Conservation (phyloP, 2,888 invertebrate species). For the Amphipoea oculea region DNA sequence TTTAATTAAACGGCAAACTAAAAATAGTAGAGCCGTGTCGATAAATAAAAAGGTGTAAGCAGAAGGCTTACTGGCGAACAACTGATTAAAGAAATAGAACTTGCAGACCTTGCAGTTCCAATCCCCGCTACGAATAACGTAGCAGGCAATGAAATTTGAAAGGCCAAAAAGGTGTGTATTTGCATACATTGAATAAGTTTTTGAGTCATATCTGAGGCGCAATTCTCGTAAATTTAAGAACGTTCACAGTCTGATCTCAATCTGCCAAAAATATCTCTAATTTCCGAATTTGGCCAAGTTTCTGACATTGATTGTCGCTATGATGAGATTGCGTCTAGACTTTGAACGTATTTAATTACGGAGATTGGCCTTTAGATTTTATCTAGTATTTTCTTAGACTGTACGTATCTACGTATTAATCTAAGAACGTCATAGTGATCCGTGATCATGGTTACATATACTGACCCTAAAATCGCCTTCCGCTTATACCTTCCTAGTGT, state of each 20-base stretch:
- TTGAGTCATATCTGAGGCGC: neutral
- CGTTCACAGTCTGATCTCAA: neutral
- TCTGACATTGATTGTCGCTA: neutral
- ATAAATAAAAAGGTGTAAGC: conserved; percentile 1
- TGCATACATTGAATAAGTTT: neutral
- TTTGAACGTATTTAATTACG: neutral
- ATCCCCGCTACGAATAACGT: neutral
- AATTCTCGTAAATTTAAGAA: neutral
- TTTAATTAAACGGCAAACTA: conserved; percentile 56
- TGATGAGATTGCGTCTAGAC: no score
- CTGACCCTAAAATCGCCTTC: neutral
- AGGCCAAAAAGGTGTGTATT: neutral
- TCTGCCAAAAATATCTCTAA: neutral
- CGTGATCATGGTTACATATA: neutral
- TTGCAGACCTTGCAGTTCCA: neutral
- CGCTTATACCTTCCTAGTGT: neutral
- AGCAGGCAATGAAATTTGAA: neutral
- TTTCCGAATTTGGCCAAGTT: no score
- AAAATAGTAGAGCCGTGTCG: conserved; percentile 31
- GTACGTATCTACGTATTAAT: neutral
- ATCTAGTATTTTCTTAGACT: neutral
- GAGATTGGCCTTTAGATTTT: neutral
- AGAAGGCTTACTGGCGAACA: conserved; percentile 23
- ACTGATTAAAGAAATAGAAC: neutral
- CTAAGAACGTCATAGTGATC: neutral